phyloP scores from a whole-genome alignment of 2,113 vertebrate species.

The Thamnophis sirtalis region DNA sequence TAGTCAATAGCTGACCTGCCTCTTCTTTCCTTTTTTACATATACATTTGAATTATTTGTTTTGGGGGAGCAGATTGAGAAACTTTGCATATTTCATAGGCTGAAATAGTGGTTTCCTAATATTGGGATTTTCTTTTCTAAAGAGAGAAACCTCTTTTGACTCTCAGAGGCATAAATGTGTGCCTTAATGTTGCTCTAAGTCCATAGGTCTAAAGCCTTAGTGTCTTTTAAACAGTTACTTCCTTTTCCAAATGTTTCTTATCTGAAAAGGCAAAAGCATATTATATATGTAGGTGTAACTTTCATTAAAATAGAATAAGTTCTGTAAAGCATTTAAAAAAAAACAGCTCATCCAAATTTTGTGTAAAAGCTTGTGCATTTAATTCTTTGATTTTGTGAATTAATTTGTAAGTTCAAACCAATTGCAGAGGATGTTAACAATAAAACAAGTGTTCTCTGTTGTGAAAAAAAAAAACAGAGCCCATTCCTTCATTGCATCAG shows the following conservation, averaged over 20 bases:
- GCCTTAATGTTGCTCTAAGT: background rate
- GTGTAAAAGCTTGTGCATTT: background rate
- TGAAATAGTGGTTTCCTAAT: background rate
- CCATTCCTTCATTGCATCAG: conserved; percentile 41
- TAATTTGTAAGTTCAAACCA: conserved; percentile 43
- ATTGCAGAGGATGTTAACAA: conserved; percentile 41
- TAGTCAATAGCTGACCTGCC: background rate
- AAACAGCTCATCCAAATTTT: background rate
- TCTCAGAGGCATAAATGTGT: background rate
- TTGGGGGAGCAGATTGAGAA: background rate
- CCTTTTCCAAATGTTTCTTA: background rate
- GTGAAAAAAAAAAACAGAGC: conserved; percentile 49
- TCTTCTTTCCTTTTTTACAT: background rate
- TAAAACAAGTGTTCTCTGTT: conserved; percentile 36
- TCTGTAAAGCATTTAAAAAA: background rate
- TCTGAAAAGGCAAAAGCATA: background rate
- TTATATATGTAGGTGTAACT: background rate
- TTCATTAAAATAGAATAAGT: background rate
- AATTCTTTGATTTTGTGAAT: conserved; percentile 41
- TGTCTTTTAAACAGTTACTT: background rate
- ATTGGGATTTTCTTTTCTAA: background rate
- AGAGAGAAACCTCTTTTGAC: background rate
- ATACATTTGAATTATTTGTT: background rate
- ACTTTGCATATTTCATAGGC: background rate
- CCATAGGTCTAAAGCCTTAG: background rate